Conservation (phyloP, 2,113 vertebrate genomes). For the Phoenicopterus ruber region DNA sequence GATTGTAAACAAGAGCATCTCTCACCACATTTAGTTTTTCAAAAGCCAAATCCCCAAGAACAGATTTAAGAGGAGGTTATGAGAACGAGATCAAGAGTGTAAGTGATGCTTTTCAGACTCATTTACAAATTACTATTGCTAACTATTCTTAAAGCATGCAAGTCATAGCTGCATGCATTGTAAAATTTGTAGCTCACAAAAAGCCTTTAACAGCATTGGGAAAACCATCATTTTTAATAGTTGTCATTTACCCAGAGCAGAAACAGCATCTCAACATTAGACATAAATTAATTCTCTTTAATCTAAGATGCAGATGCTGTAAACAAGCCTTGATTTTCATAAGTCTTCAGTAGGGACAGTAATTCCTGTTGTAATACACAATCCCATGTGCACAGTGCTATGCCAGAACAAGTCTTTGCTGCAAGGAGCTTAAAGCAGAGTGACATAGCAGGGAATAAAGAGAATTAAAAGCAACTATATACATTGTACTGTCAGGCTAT, state of each 20-base stretch:
- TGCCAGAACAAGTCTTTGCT: not conserved
- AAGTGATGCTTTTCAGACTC: not conserved
- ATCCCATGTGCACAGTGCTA: rapidly evolving
- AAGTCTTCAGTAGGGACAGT: not conserved
- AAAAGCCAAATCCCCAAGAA: not conserved
- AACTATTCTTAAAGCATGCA: not conserved
- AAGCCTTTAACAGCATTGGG: not conserved
- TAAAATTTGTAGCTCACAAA: not conserved
- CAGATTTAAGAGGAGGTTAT: not conserved
- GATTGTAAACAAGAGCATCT: not conserved
- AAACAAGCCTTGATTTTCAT: not conserved
- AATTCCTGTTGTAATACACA: not conserved
- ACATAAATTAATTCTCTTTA: not conserved
- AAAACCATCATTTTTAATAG: not conserved
- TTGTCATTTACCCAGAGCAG: not conserved
- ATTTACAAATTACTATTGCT: not conserved
- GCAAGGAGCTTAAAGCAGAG: not conserved
- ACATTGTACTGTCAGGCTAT: not conserved
- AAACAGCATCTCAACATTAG: not conserved
- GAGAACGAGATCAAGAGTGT: not conserved
- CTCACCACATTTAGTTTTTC: not conserved
- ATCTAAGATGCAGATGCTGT: not conserved
- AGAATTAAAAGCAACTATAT: not conserved
- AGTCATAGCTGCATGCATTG: not conserved
- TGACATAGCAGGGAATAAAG: not conserved